Conservation (phyloP, 2,113 vertebrate genomes). For the Vulpes lagopus region DNA sequence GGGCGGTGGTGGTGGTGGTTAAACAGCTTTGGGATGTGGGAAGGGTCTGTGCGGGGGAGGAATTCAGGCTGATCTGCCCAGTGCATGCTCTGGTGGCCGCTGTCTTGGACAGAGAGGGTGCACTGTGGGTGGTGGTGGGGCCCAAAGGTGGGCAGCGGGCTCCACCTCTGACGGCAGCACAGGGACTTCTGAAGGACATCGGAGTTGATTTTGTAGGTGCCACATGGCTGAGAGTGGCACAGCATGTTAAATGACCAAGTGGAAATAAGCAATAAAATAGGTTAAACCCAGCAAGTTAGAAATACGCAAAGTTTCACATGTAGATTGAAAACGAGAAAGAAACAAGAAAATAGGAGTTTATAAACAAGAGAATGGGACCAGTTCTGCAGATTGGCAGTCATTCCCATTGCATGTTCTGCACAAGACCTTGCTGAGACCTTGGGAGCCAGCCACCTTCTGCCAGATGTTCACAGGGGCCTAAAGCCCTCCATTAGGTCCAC, state of each 20-base stretch:
- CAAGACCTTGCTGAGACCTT: accelerated
- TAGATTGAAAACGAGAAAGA: not conserved
- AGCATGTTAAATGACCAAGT: accelerated
- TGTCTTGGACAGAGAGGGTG: not conserved
- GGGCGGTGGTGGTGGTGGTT: not conserved
- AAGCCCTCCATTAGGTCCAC: accelerated
- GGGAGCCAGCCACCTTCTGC: accelerated
- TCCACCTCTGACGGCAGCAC: accelerated
- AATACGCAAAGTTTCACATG: not conserved
- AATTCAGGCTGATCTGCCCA: not conserved
- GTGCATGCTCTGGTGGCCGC: too few species aligned
- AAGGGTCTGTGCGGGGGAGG: accelerated
- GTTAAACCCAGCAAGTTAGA: not conserved
- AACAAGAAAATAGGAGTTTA: not conserved
- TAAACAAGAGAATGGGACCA: not conserved
- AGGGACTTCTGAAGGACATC: not conserved
- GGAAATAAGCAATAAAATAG: not conserved
- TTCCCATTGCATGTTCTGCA: not conserved
- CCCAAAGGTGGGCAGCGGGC: not conserved
- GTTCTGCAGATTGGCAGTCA: accelerated
- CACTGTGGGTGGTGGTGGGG: not conserved
- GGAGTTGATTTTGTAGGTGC: not conserved
- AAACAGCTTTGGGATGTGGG: not conserved
- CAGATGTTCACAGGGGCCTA: accelerated
- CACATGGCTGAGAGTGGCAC: not conserved